A percentile compares a stretch with the other conserved stretches of the same genome.
phyloP scores from a whole-genome alignment of 1,140 invertebrate species.

The Venturia canescens region DNA sequence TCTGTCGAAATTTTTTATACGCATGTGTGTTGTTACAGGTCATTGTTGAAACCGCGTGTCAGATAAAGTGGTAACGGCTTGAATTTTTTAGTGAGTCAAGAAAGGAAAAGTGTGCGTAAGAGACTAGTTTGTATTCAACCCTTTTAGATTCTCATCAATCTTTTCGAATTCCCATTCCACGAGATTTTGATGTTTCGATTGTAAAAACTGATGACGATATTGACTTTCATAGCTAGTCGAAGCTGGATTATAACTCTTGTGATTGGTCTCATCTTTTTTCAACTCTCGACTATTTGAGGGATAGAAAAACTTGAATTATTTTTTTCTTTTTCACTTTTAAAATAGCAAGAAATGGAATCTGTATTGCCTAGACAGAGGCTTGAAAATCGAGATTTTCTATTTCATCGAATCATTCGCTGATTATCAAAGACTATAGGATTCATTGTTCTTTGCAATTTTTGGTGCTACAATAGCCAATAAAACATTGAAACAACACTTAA shows the following conservation, averaged over 20 bases:
- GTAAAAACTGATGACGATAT: too few species aligned
- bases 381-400: slow-evolving; percentile 1
- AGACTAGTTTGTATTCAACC: too few species aligned
- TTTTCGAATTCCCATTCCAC: too few species aligned
- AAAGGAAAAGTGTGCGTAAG: not conserved
- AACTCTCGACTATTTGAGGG: too few species aligned
- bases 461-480: slow-evolving; percentile 32
- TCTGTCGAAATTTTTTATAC: slow-evolving; percentile 23
- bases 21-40: slow-evolving; percentile 21
- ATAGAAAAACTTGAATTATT: too few species aligned
- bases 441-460: not conserved
- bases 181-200: too few species aligned
- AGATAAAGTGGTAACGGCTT: not conserved
- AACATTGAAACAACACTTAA: slow-evolving; percentile 42
- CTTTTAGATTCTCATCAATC: too few species aligned
- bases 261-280: not conserved
- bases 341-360: slow-evolving; percentile 25
- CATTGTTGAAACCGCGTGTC: not conserved
- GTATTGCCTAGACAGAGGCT: not conserved
- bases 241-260: too few species aligned
- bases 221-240: too few species aligned
- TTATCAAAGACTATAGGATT: not conserved
- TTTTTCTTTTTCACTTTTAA: not conserved
- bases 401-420: slow-evolving; percentile 12
- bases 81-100: not conserved